A percentile compares a stretch with the other conserved stretches of the same genome.
Evolutionary conservation across 1,140 invertebrate genomes (phyloP).

Genomic region (Contarinia nasturtii): DNA sequence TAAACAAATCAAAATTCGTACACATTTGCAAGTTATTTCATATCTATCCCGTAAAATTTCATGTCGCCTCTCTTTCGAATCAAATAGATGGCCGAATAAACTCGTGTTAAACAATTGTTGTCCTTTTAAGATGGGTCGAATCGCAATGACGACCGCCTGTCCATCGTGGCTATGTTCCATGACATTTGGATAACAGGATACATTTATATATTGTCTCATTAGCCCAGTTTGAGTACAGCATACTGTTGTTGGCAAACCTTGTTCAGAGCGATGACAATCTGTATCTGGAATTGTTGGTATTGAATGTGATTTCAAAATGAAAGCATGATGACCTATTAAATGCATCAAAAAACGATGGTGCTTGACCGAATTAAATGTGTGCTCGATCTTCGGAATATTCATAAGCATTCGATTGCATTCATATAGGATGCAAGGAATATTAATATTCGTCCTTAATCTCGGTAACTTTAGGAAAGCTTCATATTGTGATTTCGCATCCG

Average conservation of each 20-base stretch:
- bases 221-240: not conserved
- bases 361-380: not conserved
- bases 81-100: no score
- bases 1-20: no score
- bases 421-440: not conserved
- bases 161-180: not conserved
- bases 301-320: not conserved
- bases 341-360: not conserved
- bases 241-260: no score
- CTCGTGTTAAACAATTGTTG: no score
- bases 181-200: not conserved
- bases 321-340: not conserved
- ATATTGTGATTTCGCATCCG: not conserved
- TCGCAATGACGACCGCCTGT: no score
- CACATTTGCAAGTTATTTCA: no score
- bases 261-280: not conserved
- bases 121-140: no score
- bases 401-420: not conserved
- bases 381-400: not conserved
- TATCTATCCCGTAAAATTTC: no score
- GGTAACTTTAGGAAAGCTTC: not conserved
- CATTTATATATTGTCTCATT: not conserved
- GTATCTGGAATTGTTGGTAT: not conserved
- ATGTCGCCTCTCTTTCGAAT: no score
- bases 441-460: no score